Percentiles rank a stretch among this genome's conserved stretches.
Conservation (phyloP, 2,797 vertebrate species). For the Florisuga fusca region DNA sequence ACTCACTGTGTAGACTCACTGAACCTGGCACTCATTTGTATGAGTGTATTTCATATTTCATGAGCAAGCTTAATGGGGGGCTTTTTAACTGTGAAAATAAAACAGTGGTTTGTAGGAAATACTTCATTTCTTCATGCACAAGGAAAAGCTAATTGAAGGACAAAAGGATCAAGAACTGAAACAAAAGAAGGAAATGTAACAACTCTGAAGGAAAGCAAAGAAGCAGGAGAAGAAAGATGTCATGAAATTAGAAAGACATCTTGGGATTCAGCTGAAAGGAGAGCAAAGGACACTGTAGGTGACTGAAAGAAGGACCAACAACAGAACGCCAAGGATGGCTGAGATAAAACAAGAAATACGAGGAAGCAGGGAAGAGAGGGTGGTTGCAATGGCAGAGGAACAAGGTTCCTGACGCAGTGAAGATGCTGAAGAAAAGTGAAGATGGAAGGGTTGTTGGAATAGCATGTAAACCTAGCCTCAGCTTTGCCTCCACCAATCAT, state of each 20-base stretch:
- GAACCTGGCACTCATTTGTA: background rate
- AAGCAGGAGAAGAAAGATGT: fast-evolving
- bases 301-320: background rate
- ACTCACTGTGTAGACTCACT: background rate
- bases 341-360: background rate
- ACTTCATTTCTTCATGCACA: background rate
- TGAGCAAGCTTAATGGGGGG: background rate
- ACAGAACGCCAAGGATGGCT: background rate
- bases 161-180: background rate
- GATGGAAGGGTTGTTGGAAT: background rate
- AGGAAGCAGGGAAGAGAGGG: background rate
- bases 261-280: background rate
- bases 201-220: background rate
- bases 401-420: background rate
- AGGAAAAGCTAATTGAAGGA: background rate
- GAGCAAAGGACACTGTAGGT: background rate
- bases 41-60: background rate
- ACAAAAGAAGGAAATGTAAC: background rate
- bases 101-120: background rate
- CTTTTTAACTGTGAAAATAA: background rate
- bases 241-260: background rate
- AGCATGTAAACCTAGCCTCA: background rate
- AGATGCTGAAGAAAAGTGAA: background rate
- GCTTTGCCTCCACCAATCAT: background rate
- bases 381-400: background rate